Evolutionary conservation across 2,888 invertebrate genomes (phyloP), one percentile per base, ranked within the genome.

Genomic region (Sinotaia quadrata): DNA sequence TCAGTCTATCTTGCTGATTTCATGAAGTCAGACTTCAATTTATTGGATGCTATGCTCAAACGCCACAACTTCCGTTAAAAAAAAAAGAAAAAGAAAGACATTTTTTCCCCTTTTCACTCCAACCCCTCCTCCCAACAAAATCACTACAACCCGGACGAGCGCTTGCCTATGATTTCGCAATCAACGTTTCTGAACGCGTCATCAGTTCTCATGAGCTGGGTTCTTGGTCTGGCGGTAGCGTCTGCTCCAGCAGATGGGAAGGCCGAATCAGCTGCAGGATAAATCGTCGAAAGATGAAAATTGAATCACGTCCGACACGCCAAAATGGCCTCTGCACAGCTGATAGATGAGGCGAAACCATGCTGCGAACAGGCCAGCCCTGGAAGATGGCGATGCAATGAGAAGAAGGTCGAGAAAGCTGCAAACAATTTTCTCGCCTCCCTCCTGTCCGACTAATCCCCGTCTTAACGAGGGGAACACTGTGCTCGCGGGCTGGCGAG

Each of bases 201-300:
- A 56, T 56, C 65, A 36, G 63, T 65, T 33, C 4, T 56, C 31
- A 41, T n/a, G 56, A 63, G 36, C 7, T n/a, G 47, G 47, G 47
- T 4, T 7, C 1, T 7, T 21, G 29, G 37, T 36, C 52, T 41
- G 37, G 33, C 36, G 7, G 18, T 44, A 44, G 36, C 65, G 65
- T 54, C 65, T 65, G 65, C 65, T 56, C 18, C 65, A 65, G 65
- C 65, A 65, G 65, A 65, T 65, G 65, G 65, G 41, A 7, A 18
- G 29, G 33, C 27, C 41, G 56, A 44, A 56, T 54, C 56, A 56
- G 65, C 65, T 44, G 54, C 41, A 54, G 29, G 65, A 65, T 54
- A 52, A 65, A 65, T 65, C 31, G 65, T 44, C 56, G 29, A n/a
- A 56, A 56, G 65, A 65, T 56, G 65, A 65, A 65, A 56, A 56